These are phyloP conservation scores for Drosophila percnosoma DNA, from an alignment of 2,888 invertebrate species.

Conservation along the genomic window DNA sequence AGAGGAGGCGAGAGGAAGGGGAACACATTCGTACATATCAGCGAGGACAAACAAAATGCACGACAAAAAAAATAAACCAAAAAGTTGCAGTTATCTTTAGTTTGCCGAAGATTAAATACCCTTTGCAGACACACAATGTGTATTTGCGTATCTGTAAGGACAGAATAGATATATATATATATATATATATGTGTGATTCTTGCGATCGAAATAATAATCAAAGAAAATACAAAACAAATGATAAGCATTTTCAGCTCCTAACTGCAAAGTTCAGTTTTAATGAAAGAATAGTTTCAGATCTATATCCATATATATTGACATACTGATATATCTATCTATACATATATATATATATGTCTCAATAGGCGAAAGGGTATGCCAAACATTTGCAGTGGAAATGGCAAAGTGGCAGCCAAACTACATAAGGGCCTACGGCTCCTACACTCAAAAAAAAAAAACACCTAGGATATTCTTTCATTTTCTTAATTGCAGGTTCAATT, in stretches of 20 bases:
- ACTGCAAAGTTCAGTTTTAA: background rate
- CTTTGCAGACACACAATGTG: background rate
- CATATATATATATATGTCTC: background rate
- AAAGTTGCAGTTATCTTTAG: background rate
- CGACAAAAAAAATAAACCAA: slow-evolving; percentile 25
- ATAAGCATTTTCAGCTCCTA: background rate
- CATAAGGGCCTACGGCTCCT: slow-evolving; percentile 50
- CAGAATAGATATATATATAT: background rate
- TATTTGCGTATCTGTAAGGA: background rate
- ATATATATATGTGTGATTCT: background rate
- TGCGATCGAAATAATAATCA: background rate
- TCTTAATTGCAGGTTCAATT: background rate
- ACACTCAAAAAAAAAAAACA: slow-evolving; percentile 1
- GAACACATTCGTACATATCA: slow-evolving; percentile 50
- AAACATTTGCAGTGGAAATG: slow-evolving; percentile 44
- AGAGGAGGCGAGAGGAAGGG: background rate
- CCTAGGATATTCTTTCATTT: background rate
- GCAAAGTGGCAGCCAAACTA: slow-evolving; percentile 62
- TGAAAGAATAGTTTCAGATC: background rate
- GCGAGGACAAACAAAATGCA: slow-evolving; percentile 70
- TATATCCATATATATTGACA: background rate
- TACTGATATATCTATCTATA: background rate
- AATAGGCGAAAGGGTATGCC: slow-evolving; percentile 14
- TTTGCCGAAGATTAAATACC: slow-evolving; percentile 2
- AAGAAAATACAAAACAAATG: background rate